Percentiles rank a stretch among this genome's conserved stretches.
phyloP scores from a whole-genome alignment of 2,797 vertebrate species.

The Lepus oiostolus region DNA sequence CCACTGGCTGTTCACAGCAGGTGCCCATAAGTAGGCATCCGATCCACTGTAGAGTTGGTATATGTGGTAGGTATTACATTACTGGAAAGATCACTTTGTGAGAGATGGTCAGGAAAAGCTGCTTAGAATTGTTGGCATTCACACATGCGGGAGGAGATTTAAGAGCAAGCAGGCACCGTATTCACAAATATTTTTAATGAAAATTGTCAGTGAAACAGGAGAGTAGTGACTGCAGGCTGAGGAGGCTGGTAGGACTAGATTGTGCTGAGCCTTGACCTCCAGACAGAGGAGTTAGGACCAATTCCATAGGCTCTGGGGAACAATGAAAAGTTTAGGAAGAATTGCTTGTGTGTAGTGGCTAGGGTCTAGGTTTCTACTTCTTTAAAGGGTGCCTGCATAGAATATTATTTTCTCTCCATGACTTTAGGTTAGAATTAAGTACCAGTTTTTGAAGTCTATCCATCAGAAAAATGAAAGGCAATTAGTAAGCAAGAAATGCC shows the following conservation, averaged over 20 bases:
- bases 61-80: not conserved
- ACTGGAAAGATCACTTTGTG: not conserved
- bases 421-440: not conserved
- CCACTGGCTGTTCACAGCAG: not conserved
- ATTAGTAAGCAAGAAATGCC: not conserved
- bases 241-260: not conserved
- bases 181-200: not conserved
- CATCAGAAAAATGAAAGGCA: conserved; percentile 1
- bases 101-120: not conserved
- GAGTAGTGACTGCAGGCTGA: not conserved
- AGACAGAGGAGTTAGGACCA: not conserved
- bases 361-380: not conserved
- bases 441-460: not conserved
- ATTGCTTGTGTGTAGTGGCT: not conserved
- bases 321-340: not conserved
- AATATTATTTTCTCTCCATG: conserved; percentile 17
- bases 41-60: not conserved
- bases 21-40: not conserved
- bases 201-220: not conserved
- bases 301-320: not conserved
- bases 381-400: not conserved
- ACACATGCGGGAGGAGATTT: not conserved
- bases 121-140: not conserved
- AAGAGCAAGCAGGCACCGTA: not conserved
- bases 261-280: not conserved